Percentiles rank a stretch among this genome's conserved stretches.
Conservation (phyloP, 2,797 vertebrate species). For the Echeneis naucrates region DNA sequence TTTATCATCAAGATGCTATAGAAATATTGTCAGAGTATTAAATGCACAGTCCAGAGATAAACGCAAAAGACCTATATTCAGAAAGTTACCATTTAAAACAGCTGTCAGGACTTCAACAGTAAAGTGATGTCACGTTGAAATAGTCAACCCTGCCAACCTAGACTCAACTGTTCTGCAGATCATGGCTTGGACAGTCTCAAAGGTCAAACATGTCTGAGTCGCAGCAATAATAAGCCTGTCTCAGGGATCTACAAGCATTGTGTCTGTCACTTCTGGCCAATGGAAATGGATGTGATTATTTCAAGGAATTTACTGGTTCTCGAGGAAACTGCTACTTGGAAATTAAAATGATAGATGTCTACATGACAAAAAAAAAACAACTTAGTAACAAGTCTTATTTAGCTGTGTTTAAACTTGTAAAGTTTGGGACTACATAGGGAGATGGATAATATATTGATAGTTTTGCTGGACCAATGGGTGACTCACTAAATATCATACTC, state of each 20-base stretch:
- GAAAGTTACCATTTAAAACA: no score
- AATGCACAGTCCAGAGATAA: background rate
- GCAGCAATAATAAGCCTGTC: conserved; percentile 45
- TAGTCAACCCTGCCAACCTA: no score
- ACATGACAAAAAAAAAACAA: background rate
- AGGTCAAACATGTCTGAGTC: conserved; percentile 52
- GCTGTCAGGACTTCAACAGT: no score
- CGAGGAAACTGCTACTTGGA: background rate
- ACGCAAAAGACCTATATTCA: background rate
- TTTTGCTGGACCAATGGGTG: conserved; percentile 3
- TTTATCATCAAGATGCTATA: background rate
- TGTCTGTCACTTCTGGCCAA: conserved; percentile 27
- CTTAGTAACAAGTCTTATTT: background rate
- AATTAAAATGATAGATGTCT: conserved; percentile 13
- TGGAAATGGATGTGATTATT: conserved; percentile 22
- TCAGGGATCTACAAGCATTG: conserved; percentile 37
- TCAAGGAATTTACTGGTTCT: conserved; percentile 18
- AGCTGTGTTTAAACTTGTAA: background rate
- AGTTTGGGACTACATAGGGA: background rate
- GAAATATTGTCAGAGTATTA: background rate
- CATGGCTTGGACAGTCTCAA: conserved; percentile 42
- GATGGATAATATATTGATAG: background rate
- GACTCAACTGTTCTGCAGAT: no score
- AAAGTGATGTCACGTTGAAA: no score
- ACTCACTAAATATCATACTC: background rate